A percentile compares a stretch with the other conserved stretches of the same genome.
Conservation (phyloP, 2,797 vertebrate species). For the Chelon auratus region DNA sequence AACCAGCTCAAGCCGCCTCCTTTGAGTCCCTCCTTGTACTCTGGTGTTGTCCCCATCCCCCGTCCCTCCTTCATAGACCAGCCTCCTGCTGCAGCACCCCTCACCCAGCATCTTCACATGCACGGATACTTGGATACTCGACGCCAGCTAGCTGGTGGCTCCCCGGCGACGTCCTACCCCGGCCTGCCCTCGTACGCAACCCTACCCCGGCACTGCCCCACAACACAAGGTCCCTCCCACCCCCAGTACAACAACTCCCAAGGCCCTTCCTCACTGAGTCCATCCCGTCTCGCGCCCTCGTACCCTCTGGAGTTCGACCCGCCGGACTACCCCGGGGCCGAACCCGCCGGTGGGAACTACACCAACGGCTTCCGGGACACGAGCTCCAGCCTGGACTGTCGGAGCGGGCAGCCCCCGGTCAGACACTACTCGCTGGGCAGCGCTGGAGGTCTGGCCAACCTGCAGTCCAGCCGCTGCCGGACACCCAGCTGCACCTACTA, state of each 20-base stretch:
- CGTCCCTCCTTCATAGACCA: slow-evolving; percentile 84
- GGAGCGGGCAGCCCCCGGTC: slow-evolving; percentile 72
- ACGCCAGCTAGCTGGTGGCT: slow-evolving; percentile 83
- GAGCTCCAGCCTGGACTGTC: slow-evolving; percentile 78
- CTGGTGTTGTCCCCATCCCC: slow-evolving; percentile 90
- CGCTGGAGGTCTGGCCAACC: slow-evolving; percentile 69
- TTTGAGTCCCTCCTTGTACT: slow-evolving; percentile 84
- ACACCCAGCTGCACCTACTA: slow-evolving; percentile 94
- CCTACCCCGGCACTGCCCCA: slow-evolving; percentile 86
- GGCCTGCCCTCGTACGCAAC: slow-evolving; percentile 86
- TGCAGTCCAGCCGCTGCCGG: slow-evolving; percentile 92
- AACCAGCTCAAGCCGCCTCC: slow-evolving; percentile 75
- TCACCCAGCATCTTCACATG: slow-evolving; percentile 78
- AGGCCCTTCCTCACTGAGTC: slow-evolving; percentile 78
- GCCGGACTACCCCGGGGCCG: slow-evolving; percentile 73
- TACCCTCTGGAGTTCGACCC: slow-evolving; percentile 79
- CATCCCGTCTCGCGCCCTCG: slow-evolving; percentile 77
- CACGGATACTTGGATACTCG: slow-evolving; percentile 81
- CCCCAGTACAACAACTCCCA: slow-evolving; percentile 77
- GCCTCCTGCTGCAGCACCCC: slow-evolving; percentile 52
- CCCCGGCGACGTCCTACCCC: slow-evolving; percentile 73
- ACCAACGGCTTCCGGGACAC: slow-evolving; percentile 88
- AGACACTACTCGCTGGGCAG: slow-evolving; percentile 80
- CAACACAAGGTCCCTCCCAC: slow-evolving; percentile 69
- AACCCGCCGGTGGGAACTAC: slow-evolving; percentile 63